Evolutionary conservation across 2,113 vertebrate species (phyloP), one percentile per base, ranked within the genome.

Genomic region (Notothenia rossii): DNA sequence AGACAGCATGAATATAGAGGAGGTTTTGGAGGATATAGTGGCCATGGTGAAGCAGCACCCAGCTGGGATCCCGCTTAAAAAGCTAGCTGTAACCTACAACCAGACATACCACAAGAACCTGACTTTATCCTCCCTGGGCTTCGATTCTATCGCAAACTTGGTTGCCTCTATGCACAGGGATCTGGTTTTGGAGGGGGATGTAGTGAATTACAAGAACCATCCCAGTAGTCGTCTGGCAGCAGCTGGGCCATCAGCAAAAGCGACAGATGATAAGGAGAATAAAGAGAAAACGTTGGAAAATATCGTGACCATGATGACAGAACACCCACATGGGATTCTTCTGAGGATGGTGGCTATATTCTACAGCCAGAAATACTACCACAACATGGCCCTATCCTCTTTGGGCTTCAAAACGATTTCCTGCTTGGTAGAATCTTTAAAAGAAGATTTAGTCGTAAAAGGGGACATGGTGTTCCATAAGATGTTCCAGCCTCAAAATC

Each of bases 341-440:
- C 61, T 92, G 49, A 82, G 79, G 20, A 80, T 17, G 33, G 9
- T 95, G 40, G 0, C 79, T 9, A 22, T 9, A 1, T 11, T 15
- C 20, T 95, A 89, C 74, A 86, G 13, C 17, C 61, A 89, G 81
- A 79, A 13, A 61, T 93, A 94, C 75, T 22, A 25, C 11, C 0
- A 59, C 0, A 86, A 93, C 9, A 20, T 95, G 61, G 20, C 14
- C 2, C 0, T 89, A 3, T 62, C 63, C 29, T 46, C 75, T 17
- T 17, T 92, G 22, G 95, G 94, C 13, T 94, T 93, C 54, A 36
- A n/a, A 36, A 88, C 86, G 0, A 12, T 93, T 11, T 14, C 63
- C 8, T 10, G 1, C 4, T 82, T 94, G 5, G 36, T 95, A 15
- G 71, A 51, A n/a, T 89, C 87, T 20, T 68, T 94, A 53, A 60